These are phyloP conservation scores for Fratercula arctica DNA, from an alignment of 2,797 vertebrate genomes.

Conservation along the genomic window DNA sequence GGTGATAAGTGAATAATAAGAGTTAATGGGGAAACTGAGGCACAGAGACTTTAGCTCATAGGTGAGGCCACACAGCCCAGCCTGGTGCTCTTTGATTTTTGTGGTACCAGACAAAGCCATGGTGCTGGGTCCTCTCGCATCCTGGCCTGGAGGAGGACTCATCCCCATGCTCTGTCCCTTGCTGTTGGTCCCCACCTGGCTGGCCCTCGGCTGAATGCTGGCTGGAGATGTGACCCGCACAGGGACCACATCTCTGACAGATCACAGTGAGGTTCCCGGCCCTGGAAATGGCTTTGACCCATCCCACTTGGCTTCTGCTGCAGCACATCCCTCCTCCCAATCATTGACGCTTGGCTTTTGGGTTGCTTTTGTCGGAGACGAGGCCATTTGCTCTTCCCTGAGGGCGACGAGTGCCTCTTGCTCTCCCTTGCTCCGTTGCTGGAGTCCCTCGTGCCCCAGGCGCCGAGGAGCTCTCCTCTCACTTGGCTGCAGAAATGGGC, in stretches of 20 bases:
- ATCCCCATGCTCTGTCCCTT: not conserved
- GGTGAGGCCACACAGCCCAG: not conserved
- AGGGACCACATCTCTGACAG: not conserved
- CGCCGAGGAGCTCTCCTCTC: conserved; percentile 17
- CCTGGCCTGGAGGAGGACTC: not conserved
- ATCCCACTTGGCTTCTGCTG: not conserved
- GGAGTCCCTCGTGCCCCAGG: not conserved
- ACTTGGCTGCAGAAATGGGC: conserved; percentile 48
- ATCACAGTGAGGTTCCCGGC: not conserved
- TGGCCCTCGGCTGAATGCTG: rapidly evolving
- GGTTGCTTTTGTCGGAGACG: rapidly evolving
- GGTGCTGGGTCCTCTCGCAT: not conserved
- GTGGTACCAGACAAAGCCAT: not conserved
- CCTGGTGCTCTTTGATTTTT: not conserved
- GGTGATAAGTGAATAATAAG: not conserved
- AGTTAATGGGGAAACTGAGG: not conserved
- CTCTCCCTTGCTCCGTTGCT: not conserved
- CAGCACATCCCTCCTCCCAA: not conserved
- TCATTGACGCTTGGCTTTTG: rapidly evolving
- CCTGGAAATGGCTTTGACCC: not conserved
- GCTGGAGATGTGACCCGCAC: rapidly evolving
- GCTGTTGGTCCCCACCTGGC: not conserved
- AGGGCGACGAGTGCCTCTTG: not conserved
- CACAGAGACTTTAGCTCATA: not conserved
- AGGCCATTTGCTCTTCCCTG: not conserved